A percentile compares a stretch with the other conserved stretches of the same genome.
Conservation (phyloP, 2,797 vertebrate species). For the Delichon dasypus region DNA sequence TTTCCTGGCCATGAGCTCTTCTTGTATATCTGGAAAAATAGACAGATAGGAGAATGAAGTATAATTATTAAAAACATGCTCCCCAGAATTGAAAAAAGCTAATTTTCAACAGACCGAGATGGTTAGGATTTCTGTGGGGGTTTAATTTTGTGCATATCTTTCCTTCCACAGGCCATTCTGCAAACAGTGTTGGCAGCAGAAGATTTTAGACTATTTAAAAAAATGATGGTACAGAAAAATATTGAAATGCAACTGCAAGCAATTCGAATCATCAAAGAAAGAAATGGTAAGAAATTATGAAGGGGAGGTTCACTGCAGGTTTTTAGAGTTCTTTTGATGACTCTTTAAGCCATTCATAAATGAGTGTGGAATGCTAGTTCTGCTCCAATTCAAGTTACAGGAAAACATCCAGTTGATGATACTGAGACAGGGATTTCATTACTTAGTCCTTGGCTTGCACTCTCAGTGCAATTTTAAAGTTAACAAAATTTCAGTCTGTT, state of each 20-base stretch:
- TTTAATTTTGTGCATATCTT: constrained; percentile 10
- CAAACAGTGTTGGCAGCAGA: constrained; percentile 93
- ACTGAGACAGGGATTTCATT: not conserved
- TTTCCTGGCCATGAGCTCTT: not conserved
- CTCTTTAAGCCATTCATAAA: not conserved
- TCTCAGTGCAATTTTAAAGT: not conserved
- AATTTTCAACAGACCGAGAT: not conserved
- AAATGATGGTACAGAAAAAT: constrained; percentile 97
- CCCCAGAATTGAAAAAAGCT: not conserved
- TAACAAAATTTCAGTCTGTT: not conserved
- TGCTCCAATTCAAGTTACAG: not conserved
- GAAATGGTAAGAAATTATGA: constrained; percentile 82
- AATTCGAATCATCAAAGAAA: constrained; percentile 93
- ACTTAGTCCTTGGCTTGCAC: not conserved
- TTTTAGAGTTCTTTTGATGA: not conserved
- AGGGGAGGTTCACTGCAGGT: not conserved
- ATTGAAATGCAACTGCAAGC: constrained; percentile 98
- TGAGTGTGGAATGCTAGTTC: not conserved
- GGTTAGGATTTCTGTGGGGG: not conserved
- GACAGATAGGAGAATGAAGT: not conserved
- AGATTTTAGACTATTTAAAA: constrained; percentile 95
- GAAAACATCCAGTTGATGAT: not conserved
- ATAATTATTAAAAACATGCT: not conserved
- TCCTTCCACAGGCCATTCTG: constrained; percentile 82
- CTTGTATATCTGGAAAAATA: not conserved